phyloP scores from a whole-genome alignment of 1,140 invertebrate genomes.

The Hylyphantes graminicola region DNA sequence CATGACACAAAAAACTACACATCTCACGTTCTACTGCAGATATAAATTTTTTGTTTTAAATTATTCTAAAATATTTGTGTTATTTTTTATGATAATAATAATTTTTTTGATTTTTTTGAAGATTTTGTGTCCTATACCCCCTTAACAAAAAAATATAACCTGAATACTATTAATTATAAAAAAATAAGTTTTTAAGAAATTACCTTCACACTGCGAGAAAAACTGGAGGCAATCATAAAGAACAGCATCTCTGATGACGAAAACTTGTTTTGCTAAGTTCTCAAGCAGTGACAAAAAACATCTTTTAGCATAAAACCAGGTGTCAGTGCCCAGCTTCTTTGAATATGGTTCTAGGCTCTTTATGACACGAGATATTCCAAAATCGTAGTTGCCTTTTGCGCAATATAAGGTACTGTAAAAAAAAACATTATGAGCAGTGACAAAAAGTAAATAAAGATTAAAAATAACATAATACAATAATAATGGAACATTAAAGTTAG shows the following conservation, averaged over 20 bases:
- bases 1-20: too few species aligned
- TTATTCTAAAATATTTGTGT: too few species aligned
- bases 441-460: neutral
- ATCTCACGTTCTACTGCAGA: too few species aligned
- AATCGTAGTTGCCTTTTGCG: conserved; percentile 99
- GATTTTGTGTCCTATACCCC: too few species aligned
- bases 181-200: neutral
- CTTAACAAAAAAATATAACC: too few species aligned
- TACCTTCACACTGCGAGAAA: conserved; percentile 87
- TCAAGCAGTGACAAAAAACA: conserved; percentile 94
- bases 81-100: too few species aligned
- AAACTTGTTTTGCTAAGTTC: conserved; percentile 90
- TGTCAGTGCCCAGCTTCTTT: conserved; percentile 94
- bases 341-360: conserved; percentile 96
- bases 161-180: neutral
- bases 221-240: conserved; percentile 92
- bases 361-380: conserved; percentile 97
- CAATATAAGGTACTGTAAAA: conserved; percentile 87
- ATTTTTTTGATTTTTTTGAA: too few species aligned
- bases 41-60: too few species aligned
- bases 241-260: conserved; percentile 87
- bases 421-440: neutral
- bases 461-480: neutral
- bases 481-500: neutral
- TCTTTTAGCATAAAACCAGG: conserved; percentile 97